These are phyloP conservation scores for Dissostichus mawsoni DNA, from an alignment of 2,113 vertebrate genomes.

Conservation along the genomic window DNA sequence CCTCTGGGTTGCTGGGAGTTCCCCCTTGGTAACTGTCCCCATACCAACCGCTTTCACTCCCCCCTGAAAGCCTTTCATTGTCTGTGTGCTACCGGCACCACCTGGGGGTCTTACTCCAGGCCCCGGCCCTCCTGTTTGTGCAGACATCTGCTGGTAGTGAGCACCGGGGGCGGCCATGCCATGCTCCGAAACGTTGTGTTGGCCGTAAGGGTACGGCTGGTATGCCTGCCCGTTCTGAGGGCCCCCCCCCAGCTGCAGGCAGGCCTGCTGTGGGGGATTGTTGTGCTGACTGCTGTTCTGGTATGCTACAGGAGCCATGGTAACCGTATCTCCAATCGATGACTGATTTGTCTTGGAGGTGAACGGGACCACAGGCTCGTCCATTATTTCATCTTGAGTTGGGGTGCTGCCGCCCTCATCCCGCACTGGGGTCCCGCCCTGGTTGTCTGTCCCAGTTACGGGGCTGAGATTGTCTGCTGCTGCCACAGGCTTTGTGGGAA, in stretches of 20 bases:
- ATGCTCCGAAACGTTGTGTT: constrained; percentile 39
- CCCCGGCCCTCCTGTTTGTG: constrained; percentile 83
- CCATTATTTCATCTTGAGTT: constrained; percentile 97
- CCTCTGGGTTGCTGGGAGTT: constrained; percentile 54
- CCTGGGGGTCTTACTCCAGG: constrained; percentile 87
- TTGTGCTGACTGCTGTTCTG: constrained; percentile 43
- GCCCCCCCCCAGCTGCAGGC: constrained; percentile 21
- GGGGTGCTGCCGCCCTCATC: constrained; percentile 95
- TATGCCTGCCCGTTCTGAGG: constrained; percentile 70
- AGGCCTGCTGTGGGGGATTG: constrained; percentile 31
- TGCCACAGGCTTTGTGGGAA: constrained; percentile 82
- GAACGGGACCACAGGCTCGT: constrained; percentile 84
- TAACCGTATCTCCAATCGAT: constrained; percentile 26
- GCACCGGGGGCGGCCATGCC: constrained; percentile 55
- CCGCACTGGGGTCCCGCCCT: constrained; percentile 92
- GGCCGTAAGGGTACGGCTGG: constrained; percentile 38
- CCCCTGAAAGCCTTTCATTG: constrained; percentile 84
- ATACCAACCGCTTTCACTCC: constrained; percentile 72
- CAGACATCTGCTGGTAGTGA: constrained; percentile 88
- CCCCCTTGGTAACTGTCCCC: constrained; percentile 64
- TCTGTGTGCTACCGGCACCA: constrained; percentile 76
- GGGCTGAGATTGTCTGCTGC: constrained; percentile 65
- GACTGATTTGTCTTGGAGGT: constrained; percentile 22
- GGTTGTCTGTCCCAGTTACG: constrained; percentile 84
- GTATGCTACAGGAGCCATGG: constrained; percentile 24